Evolutionary conservation across 2,888 invertebrate species (phyloP).

Genomic region (Agriopis marginaria): DNA sequence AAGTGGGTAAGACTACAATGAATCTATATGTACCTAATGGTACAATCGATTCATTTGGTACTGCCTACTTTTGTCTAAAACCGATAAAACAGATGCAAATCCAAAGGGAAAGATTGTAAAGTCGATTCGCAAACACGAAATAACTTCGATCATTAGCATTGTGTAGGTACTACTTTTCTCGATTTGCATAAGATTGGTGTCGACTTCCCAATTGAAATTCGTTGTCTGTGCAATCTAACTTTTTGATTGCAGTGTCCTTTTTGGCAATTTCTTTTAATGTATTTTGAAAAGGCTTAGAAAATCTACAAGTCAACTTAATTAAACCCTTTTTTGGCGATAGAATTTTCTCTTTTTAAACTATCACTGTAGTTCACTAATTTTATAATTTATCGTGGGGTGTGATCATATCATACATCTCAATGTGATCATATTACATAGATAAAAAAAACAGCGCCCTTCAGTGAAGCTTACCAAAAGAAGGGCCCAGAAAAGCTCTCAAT

Average conservation of each 20-base stretch:
- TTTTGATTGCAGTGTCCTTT: conserved; percentile 41
- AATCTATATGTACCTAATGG: background rate
- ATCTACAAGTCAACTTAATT: too few species aligned
- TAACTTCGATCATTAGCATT: conserved; percentile 45
- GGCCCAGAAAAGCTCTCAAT: too few species aligned
- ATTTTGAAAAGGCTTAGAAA: too few species aligned
- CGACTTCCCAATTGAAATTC: conserved; percentile 38
- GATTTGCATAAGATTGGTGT: conserved; percentile 45
- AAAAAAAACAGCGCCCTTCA: too few species aligned
- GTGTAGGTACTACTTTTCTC: conserved; percentile 35
- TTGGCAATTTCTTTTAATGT: background rate
- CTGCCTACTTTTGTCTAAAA: background rate
- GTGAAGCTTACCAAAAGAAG: too few species aligned
- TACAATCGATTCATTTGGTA: background rate
- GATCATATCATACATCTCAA: too few species aligned
- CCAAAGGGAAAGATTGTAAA: conserved; percentile 30
- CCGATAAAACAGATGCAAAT: conserved; percentile 18
- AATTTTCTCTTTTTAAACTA: too few species aligned
- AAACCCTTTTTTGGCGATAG: too few species aligned
- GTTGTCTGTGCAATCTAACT: conserved; percentile 38
- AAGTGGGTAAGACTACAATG: conserved; percentile 1
- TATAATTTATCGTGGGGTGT: too few species aligned
- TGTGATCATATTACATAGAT: too few species aligned
- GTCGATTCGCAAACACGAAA: conserved; percentile 32
- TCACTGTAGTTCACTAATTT: too few species aligned